Conservation (phyloP, 2,888 invertebrate species). For the Theodoxus fluviatilis region DNA sequence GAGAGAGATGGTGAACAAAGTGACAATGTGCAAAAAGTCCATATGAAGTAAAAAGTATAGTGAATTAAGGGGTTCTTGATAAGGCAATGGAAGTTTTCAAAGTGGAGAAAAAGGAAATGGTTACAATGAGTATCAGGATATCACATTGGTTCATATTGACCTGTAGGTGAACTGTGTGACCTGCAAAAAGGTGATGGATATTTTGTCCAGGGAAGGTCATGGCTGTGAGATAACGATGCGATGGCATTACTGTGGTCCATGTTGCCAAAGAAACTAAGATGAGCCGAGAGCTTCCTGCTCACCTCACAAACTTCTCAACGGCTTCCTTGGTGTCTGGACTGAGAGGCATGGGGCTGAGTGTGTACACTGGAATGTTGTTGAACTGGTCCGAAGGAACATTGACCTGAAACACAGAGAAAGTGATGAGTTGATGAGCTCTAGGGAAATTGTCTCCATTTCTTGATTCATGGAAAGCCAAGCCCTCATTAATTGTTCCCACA, state of each 20-base stretch:
- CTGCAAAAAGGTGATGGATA: too few species aligned
- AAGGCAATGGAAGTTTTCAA: too few species aligned
- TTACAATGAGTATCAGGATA: too few species aligned
- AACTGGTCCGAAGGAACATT: slow-evolving; percentile 94
- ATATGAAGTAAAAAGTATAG: not conserved
- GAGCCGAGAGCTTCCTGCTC: too few species aligned
- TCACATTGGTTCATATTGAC: too few species aligned
- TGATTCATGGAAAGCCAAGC: not conserved
- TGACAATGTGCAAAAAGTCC: not conserved
- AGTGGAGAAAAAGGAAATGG: too few species aligned
- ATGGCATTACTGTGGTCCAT: not conserved
- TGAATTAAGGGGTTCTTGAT: too few species aligned
- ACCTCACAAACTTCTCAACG: slow-evolving; percentile 37
- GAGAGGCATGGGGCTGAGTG: slow-evolving; percentile 74
- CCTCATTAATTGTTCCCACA: too few species aligned
- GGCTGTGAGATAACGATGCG: not conserved
- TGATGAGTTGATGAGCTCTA: not conserved
- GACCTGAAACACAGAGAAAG: slow-evolving; percentile 74
- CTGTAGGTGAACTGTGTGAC: too few species aligned
- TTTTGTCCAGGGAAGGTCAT: too few species aligned
- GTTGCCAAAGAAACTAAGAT: not conserved
- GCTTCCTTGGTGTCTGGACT: slow-evolving; percentile 53
- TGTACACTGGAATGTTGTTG: slow-evolving; percentile 90
- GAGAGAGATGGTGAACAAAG: slow-evolving; percentile 20
- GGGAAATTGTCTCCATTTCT: too few species aligned